Base-by-base conservation (phyloP, 2,888 invertebrate genomes). In the Melanotus villosus region DNA sequence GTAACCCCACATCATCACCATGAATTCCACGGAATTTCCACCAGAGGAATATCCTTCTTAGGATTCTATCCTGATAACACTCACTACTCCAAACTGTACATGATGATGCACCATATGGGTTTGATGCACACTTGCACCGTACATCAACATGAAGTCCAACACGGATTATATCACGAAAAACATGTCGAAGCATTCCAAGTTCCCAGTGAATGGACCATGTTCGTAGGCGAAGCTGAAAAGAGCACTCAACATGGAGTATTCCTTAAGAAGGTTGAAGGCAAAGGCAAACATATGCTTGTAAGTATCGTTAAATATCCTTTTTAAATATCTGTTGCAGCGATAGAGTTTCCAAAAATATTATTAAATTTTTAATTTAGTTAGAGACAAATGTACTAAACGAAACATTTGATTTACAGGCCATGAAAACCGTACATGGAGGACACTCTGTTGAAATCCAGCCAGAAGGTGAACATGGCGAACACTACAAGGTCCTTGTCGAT, bases 161-260 rank as follows among this genome's bases (percentile, higher is more conserved):
- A 58, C 79, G 56, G 23, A 43, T 43, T 45, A 12, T 12, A 41
- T 14, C 0, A 30, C 73, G 26, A 80, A 10, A 77, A 80, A 41
- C 67, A 69, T 1, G 62, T 70, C 2, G 62, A 80, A 16, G 67
- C 76, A 1, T 32, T 16, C 16, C 21, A 36, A 34, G 54, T 82
- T 21, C 66, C 79, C 1, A 69, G 76, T 1, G 75, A 83, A 5
- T 86, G 84, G 84, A 81, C 80, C 0, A 65, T 84, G 36, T 73
- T 81, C 30, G 74, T 82, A 7, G 83, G 81, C 2, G 80, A 85
- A 69, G 65, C 75, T 30, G 50, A 71, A 0, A 47, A 76, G 6
- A 72, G 79, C 23, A 66, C 73, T 10, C 75, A 78, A 16, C 82
- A 79, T 36, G 82, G 81, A 7, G 64, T 86, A 47, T 83, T 81